Percentiles rank a stretch among this genome's conserved stretches.
These are phyloP conservation scores for Calidris pugnax DNA, from an alignment of 2,113 vertebrate species.

Conservation along the genomic window DNA sequence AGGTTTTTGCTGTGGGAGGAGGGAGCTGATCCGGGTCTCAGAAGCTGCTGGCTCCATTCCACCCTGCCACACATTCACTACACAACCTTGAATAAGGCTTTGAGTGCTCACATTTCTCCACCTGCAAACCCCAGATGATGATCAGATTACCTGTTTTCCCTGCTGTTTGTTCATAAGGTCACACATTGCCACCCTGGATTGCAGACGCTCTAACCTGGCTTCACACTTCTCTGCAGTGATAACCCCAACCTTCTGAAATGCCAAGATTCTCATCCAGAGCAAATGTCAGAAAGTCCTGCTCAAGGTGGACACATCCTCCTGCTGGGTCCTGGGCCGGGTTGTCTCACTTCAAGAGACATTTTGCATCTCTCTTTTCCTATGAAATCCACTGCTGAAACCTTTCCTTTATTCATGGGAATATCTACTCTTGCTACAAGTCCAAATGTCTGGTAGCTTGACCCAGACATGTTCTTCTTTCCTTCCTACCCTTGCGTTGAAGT, in stretches of 20 bases:
- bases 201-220: not conserved
- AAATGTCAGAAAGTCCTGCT: not conserved
- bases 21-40: not conserved
- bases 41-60: not conserved
- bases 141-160: not conserved
- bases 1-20: not conserved
- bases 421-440: not conserved
- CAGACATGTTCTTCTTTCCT: not conserved
- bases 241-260: not conserved
- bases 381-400: not conserved
- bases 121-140: not conserved
- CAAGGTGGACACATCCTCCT: accelerated
- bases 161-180: not conserved
- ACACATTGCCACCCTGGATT: not conserved
- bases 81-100: not conserved
- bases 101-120: not conserved
- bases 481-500: not conserved
- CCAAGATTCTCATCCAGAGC: not conserved
- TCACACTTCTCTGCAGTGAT: not conserved
- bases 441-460: accelerated
- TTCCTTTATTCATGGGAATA: not conserved
- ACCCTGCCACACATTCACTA: not conserved
- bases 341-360: not conserved
- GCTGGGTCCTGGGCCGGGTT: not conserved
- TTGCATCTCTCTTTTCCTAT: not conserved